These are phyloP conservation scores for Eciton burchellii DNA, from an alignment of 1,140 invertebrate species.

Conservation along the genomic window DNA sequence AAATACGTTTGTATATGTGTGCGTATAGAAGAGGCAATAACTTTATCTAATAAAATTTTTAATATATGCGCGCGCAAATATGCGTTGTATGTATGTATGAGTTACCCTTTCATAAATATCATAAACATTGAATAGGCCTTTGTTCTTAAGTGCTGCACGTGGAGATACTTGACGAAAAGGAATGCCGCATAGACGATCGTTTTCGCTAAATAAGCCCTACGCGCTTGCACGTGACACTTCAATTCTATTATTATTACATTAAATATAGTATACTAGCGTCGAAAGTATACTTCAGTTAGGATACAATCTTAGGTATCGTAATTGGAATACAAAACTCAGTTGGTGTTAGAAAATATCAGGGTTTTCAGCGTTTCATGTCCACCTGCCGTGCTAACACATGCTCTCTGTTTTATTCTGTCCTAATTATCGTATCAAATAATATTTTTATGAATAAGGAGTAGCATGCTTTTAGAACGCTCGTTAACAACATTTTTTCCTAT, in stretches of 20 bases:
- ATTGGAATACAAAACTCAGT: slow-evolving; percentile 73
- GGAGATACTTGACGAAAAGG: slow-evolving; percentile 21
- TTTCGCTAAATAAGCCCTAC: slow-evolving; percentile 67
- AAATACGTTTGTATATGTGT: background rate
- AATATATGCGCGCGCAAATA: background rate
- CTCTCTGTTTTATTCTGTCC: slow-evolving; percentile 77
- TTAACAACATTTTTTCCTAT: slow-evolving; percentile 85
- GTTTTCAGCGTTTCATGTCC: slow-evolving; percentile 77
- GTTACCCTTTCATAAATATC: slow-evolving; percentile 61
- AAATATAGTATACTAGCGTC: slow-evolving; percentile 58
- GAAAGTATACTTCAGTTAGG: slow-evolving; percentile 69
- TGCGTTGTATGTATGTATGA: slow-evolving; percentile 1
- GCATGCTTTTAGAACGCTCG: slow-evolving; percentile 71
- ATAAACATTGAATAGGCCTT: slow-evolving; percentile 72
- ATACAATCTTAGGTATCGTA: slow-evolving; percentile 68
- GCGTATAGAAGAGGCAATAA: no score
- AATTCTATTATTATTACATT: slow-evolving; percentile 60
- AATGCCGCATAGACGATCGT: slow-evolving; percentile 35
- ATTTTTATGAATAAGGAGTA: slow-evolving; percentile 60
- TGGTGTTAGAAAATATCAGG: slow-evolving; percentile 62
- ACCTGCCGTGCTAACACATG: slow-evolving; percentile 73
- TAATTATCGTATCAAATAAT: slow-evolving; percentile 73
- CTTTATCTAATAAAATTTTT: no score
- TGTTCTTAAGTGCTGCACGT: slow-evolving; percentile 45
- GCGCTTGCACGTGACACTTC: slow-evolving; percentile 31